Base-by-base conservation (phyloP, 2,113 vertebrate species). In the Odontophorus gujanensis region DNA sequence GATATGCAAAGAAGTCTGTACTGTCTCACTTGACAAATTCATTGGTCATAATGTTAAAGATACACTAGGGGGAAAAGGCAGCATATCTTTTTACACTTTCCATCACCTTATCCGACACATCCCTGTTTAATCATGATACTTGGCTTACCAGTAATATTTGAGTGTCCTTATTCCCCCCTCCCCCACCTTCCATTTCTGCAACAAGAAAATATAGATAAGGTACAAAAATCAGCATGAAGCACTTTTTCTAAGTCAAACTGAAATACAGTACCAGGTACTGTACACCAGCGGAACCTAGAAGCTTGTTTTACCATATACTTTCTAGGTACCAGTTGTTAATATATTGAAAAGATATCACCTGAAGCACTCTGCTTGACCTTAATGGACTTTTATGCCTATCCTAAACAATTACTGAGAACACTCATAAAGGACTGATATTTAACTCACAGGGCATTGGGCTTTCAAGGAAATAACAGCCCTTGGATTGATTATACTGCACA, bases 41-140 rank as follows among this genome's bases (percentile, higher is more conserved):
- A 87, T 73, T 81, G 96, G 97, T 97, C 96, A 96, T 87, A 98
- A 97, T 96, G 95, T 96, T 96, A 97, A 96, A 98, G 92, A 97
- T 81, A 96, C 91, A 96, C 59, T 25, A 32, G 67, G 75, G 84
- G 75, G 20, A 88, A 95, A 92, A 96, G 66, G 66, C 81, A 96
- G 76, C 83, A 3, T 96, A 96, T 97, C 93, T 97, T 95, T 93
- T 90, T 93, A 92, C 92, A 95, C 93, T 96, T 94, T 85, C 90
- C 92, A 91, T 95, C 95, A 97, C 73, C 86, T 89, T 96, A 96
- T 96, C 91, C 84, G 76, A 95, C 89, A 90, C 55, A 82, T 48
- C 79, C 83, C 66, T 86, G 78, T 94, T 97, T 94, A 96, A 96
- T 91, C 91, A 71, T 53, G 83, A 95, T 85, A 85, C 82, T 82